Conservation (phyloP, 1,140 invertebrate genomes). For the Scaptodrosophila lebanonensis region DNA sequence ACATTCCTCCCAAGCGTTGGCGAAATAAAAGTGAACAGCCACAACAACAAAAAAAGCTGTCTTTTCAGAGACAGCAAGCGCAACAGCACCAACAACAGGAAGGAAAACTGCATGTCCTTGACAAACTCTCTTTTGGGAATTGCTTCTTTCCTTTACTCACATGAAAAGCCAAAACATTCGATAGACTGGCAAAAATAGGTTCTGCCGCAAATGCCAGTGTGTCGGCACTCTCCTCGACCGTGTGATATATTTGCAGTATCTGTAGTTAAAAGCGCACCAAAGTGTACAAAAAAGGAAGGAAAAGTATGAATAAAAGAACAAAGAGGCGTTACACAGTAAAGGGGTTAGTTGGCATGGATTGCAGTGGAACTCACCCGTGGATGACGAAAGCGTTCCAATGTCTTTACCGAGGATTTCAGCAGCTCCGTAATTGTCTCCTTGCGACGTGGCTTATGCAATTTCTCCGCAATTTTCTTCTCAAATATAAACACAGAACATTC, state of each 20-base stretch:
- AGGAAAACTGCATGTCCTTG: too few relatives aligned
- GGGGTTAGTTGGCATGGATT: not conserved
- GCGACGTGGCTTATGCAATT: conserved; percentile 94
- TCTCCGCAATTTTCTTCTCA: conserved; percentile 95
- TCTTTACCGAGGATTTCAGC: conserved; percentile 87
- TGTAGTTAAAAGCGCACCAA: too few relatives aligned
- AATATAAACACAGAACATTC: conserved; percentile 97
- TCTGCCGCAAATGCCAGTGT: conserved; percentile 95
- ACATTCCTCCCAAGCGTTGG: too few relatives aligned
- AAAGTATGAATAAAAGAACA: conserved; percentile 21
- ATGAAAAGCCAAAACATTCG: conserved; percentile 90
- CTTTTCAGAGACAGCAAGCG: conserved; percentile 6
- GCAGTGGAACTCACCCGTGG: conserved; percentile 83
- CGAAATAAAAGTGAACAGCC: too few relatives aligned
- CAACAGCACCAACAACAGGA: conserved; percentile 15
- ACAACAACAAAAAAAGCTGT: not conserved
- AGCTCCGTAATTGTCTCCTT: conserved; percentile 95
- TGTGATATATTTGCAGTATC: conserved; percentile 85
- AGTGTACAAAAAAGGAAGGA: not conserved
- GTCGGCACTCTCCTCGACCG: conserved; percentile 88
- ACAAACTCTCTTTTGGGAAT: too few relatives aligned
- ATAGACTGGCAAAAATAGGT: conserved; percentile 90
- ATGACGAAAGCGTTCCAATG: conserved; percentile 91
- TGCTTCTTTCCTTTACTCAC: conserved; percentile 67
- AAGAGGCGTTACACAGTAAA: not conserved